Base-by-base conservation (phyloP, 1,140 invertebrate species). In the Drosophila arizonae region DNA sequence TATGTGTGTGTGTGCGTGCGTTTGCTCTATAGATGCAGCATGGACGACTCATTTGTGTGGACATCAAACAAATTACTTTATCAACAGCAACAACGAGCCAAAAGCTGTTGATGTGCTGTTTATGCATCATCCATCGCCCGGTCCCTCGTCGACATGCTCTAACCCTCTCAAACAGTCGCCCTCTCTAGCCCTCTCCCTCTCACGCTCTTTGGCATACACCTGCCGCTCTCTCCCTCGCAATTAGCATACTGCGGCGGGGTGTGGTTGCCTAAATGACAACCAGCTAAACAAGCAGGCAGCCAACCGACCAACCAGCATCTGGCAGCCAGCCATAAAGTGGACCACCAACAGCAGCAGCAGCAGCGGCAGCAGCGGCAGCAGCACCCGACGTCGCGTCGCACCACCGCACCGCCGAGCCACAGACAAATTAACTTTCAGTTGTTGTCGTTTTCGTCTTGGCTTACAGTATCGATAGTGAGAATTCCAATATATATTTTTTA, bases 11-110 rank as follows among this genome's bases (percentile, higher is more conserved):
- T 24, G 24, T 63, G 26, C 30, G 58, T 67, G 76, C 62, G 70
- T 77, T 65, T 85, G 77, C 75, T 77, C 65, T 65, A 74, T 55
- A 76, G 58, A 41, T 69, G 43, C 69, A 56, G 41, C 71, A 66
- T 75, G 56, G 52, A 66, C 77, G 72, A 58, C 71, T 68, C 70
- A 84, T 85, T 85, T 81, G 77, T 77, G 66, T 62, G 87, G 73
- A 89, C 84, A 87, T 87, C 79, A 87, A 87, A 84, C 84, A 87
- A 87, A 87, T 87, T 87, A 84, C 85, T 87, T 87, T 87, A 87
- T 87, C 85, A 87, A 88, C 69, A 62, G 67, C 66, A 78, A 74
- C 52, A 72, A 76, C 68, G 73, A 64, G 69, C 48, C 71, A 74
- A 74, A 70, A 64, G 72, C 67, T 74, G 72, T 74, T 74, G 67